Percentiles rank a stretch among this genome's conserved stretches.
Evolutionary conservation across 2,797 vertebrate species (phyloP).

Genomic region (Varecia variegata): DNA sequence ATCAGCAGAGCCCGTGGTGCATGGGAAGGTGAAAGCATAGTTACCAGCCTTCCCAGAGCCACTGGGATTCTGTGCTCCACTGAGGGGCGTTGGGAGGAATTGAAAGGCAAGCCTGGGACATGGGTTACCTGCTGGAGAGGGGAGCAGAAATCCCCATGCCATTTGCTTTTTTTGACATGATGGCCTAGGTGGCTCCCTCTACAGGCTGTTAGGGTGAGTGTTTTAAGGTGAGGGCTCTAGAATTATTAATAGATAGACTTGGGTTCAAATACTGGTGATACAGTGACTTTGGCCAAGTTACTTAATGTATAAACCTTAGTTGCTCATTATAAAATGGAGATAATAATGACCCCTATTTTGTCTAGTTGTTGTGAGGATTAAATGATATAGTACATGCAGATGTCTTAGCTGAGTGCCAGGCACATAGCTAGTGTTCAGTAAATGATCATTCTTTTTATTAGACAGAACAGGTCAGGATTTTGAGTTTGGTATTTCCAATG

Average conservation of each 20-base stretch:
- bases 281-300: not conserved
- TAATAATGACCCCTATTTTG: not conserved
- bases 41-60: not conserved
- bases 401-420: not conserved
- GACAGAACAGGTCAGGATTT: not conserved
- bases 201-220: not conserved
- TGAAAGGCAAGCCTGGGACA: not conserved
- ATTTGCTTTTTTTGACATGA: not conserved
- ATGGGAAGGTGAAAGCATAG: not conserved
- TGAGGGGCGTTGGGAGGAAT: not conserved
- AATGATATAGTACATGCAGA: not conserved
- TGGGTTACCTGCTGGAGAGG: not conserved
- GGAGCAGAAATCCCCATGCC: not conserved
- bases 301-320: not conserved
- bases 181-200: not conserved
- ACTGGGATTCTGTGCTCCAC: not conserved
- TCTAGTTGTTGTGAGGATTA: not conserved
- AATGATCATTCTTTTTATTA: constrained; percentile 7
- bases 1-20: not conserved
- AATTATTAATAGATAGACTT: not conserved
- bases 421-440: not conserved
- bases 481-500: not conserved
- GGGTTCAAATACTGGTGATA: not conserved
- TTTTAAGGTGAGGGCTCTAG: not conserved
- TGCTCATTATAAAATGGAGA: not conserved